A percentile compares a stretch with the other conserved stretches of the same genome.
phyloP scores from a whole-genome alignment of 2,888 invertebrate species.

The Drosophila incognita region DNA sequence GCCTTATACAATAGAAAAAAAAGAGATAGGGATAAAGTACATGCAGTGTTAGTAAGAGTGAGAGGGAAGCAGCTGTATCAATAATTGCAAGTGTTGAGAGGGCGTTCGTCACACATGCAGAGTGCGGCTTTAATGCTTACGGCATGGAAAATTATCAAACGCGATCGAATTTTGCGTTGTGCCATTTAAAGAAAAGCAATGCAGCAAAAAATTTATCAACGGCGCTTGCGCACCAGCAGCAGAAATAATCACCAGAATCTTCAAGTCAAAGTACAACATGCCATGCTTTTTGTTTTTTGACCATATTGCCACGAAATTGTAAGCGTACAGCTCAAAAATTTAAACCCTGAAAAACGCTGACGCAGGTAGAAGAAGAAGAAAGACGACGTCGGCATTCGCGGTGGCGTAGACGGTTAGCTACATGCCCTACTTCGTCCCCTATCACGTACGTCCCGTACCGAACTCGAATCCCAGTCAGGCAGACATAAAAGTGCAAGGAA shows the following conservation, averaged over 20 bases:
- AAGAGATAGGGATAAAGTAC: not conserved
- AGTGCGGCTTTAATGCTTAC: conserved; percentile 21
- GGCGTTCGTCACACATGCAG: conserved; percentile 38
- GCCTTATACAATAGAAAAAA: conserved; percentile 4
- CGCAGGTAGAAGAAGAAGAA: conserved; percentile 58
- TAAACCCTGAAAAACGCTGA: conserved; percentile 74
- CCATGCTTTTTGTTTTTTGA: conserved; percentile 24
- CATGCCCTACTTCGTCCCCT: conserved; percentile 55
- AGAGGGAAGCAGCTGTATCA: not conserved
- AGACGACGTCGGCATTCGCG: conserved; percentile 17
- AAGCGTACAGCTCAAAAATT: conserved; percentile 33
- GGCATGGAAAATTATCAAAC: conserved; percentile 67
- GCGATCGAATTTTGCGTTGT: conserved; percentile 45
- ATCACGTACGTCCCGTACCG: conserved; percentile 15
- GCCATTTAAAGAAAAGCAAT: conserved; percentile 46
- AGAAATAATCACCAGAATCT: conserved; percentile 9
- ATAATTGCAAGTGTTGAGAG: conserved; percentile 28
- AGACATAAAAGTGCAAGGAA: conserved; percentile 73
- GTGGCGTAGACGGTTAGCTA: conserved; percentile 15
- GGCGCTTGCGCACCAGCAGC: conserved; percentile 68
- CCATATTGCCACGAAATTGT: conserved; percentile 51
- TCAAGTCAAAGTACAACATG: conserved; percentile 38
- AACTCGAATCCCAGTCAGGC: conserved; percentile 51
- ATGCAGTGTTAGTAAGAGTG: not conserved
- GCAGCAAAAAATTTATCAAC: conserved; percentile 42